Conservation (phyloP, 2,888 invertebrate genomes). For the Lingula anatina region DNA sequence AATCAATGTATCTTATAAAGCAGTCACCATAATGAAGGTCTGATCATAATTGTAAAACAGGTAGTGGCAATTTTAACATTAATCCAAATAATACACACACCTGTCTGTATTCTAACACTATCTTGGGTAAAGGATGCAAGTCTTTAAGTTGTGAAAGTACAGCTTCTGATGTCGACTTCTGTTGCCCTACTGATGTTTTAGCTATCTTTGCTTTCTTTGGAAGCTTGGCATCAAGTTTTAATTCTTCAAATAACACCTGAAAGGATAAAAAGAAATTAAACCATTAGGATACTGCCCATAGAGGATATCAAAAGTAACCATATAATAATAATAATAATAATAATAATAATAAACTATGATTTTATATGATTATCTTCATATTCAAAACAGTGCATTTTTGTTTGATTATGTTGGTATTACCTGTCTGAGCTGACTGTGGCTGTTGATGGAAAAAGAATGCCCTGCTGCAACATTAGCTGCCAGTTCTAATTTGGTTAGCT, state of each 20-base stretch:
- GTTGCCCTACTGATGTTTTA: constrained; percentile 29
- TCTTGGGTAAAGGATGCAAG: constrained; percentile 34
- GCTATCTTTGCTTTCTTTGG: constrained; percentile 22
- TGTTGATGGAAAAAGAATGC: constrained; percentile 28
- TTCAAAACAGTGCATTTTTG: too few relatives aligned
- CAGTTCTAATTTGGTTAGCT: constrained; percentile 23
- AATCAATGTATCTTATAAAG: too few relatives aligned
- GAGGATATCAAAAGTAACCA: not conserved
- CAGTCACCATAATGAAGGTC: too few relatives aligned
- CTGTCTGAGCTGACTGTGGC: constrained; percentile 39
- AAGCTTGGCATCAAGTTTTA: constrained; percentile 34
- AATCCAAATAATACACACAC: too few relatives aligned
- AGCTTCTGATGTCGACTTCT: constrained; percentile 42
- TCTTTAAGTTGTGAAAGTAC: constrained; percentile 29
- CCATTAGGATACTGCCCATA: not conserved
- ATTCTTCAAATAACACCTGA: constrained; percentile 42
- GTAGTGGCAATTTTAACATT: too few relatives aligned
- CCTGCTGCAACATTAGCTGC: constrained; percentile 27
- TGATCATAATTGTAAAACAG: too few relatives aligned
- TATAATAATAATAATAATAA: not conserved
- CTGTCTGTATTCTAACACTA: constrained; percentile 46
- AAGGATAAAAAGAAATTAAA: not conserved
- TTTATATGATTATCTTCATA: too few relatives aligned
- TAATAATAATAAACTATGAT: too few relatives aligned
- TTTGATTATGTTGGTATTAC: constrained; percentile 12